Conservation (phyloP, 2,113 vertebrate species). For the Silurus asotus region DNA sequence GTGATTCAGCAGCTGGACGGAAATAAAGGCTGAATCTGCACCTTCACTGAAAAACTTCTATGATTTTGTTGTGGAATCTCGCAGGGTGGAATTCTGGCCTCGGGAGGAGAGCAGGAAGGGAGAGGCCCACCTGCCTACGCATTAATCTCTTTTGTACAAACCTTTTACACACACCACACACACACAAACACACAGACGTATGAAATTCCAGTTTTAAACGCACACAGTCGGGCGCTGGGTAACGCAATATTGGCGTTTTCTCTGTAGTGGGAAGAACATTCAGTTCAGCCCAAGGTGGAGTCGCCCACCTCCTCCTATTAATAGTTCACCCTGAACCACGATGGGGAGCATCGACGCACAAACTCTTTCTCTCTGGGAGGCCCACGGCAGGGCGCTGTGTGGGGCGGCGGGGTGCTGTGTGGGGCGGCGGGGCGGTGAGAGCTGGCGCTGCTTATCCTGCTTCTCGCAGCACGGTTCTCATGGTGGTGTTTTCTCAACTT, state of each 20-base stretch:
- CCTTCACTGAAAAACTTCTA: neutral
- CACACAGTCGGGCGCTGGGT: constrained; percentile 15
- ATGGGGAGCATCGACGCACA: constrained; percentile 32
- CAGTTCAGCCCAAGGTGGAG: constrained; percentile 39
- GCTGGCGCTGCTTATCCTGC: constrained; percentile 64
- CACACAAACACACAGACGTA: neutral
- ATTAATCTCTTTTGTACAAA: constrained; percentile 38
- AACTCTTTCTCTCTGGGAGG: constrained; percentile 54
- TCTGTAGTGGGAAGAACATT: constrained; percentile 46
- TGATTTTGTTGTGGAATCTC: constrained; percentile 13
- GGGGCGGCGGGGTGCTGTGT: constrained; percentile 61
- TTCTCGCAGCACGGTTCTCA: constrained; percentile 28
- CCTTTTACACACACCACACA: constrained; percentile 3
- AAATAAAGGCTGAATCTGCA: neutral
- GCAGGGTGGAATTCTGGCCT: neutral
- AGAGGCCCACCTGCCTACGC: constrained; percentile 36
- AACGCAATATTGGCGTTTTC: neutral
- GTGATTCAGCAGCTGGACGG: neutral
- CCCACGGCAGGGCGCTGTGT: constrained; percentile 57
- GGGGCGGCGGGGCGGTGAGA: constrained; percentile 53
- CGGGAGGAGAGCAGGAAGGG: constrained; percentile 19
- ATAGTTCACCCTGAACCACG: constrained; percentile 44
- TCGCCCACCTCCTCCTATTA: constrained; percentile 42
- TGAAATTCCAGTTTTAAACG: constrained; percentile 25
- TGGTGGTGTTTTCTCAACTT: constrained; percentile 41